Evolutionary conservation across 2,888 invertebrate genomes (phyloP), one percentile per base, ranked within the genome.

Genomic region (Clanis bilineata): DNA sequence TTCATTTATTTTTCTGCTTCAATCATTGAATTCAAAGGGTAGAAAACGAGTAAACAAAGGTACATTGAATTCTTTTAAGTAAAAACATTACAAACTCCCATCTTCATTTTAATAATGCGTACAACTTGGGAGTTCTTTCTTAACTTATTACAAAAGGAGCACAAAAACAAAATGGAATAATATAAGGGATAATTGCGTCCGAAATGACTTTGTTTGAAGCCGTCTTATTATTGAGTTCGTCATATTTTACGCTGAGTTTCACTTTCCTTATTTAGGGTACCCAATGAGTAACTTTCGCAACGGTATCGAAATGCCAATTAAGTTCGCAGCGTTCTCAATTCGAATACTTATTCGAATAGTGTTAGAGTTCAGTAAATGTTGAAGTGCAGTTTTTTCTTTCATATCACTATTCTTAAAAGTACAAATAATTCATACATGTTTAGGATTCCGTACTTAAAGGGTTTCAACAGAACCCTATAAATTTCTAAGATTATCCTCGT

Each of bases 121-220:
- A 73, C 43, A 36, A 68, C 62, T 62, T 56, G 59, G 65, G 51
- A 59, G 23, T 55, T 59, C 54, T 41, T 59, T 36, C 56, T 58
- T 58, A 55, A 59, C 61, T 61, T 68, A 67, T 74, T 70, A 69
- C 72, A 60, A 75, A 77, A 72, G 69, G 76, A 78, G 74, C 68
- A 75, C 72, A 64, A 68, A 74, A 76, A 74, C 69, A 75, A 73
- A 74, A 77, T 69, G 70, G 72, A 77, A 79, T 80, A 79, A 79
- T 76, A 79, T 80, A 79, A 75, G 66, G 66, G 76, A 81, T 82
- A 80, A 81, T 83, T 83, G 75, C 71, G 70, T 71, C 65, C 68
- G 76, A 78, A 76, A 69, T 73, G 69, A 72, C 73, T 78, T 78
- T 80, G 74, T 79, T 73, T 72, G 66, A 71, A 74, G 62, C 66